Evolutionary conservation across 30 jellyfish, hydroid and myxozoan genomes (phyloP).

Genomic region (Chironex yamaguchii): DNA sequence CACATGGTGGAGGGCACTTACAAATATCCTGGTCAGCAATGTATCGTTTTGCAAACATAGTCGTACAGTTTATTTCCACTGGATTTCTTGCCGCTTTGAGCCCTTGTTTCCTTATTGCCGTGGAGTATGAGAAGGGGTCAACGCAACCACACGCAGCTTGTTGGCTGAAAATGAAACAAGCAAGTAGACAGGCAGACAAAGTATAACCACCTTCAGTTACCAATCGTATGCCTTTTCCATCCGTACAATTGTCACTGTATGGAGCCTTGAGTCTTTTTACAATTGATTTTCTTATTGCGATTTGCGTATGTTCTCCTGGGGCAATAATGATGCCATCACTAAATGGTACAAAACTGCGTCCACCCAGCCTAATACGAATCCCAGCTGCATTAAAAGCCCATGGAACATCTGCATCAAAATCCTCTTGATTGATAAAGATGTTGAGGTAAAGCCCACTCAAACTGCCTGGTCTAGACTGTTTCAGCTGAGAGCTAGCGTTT

Average conservation of each 20-base stretch:
- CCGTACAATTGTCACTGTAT: conserved; percentile 17
- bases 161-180: background rate
- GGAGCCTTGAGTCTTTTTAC: conserved; percentile 15
- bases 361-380: background rate
- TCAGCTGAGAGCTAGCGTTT: background rate
- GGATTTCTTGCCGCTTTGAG: background rate
- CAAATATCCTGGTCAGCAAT: background rate
- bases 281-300: background rate
- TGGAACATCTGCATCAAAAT: background rate
- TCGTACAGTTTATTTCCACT: conserved; percentile 4
- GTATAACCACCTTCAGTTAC: background rate
- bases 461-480: background rate
- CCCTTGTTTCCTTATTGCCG: background rate
- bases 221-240: background rate
- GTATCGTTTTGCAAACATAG: background rate
- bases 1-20: conserved; percentile 24
- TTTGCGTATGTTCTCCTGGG: conserved; percentile 21
- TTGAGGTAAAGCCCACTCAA: background rate
- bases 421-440: background rate
- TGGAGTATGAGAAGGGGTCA: background rate
- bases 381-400: background rate
- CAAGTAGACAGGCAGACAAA: background rate
- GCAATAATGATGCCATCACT: conserved; percentile 9
- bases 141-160: background rate
- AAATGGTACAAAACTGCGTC: background rate